Evolutionary conservation across 2,888 invertebrate genomes (phyloP), one percentile per base, ranked within the genome.

Genomic region (Thecophora atra): DNA sequence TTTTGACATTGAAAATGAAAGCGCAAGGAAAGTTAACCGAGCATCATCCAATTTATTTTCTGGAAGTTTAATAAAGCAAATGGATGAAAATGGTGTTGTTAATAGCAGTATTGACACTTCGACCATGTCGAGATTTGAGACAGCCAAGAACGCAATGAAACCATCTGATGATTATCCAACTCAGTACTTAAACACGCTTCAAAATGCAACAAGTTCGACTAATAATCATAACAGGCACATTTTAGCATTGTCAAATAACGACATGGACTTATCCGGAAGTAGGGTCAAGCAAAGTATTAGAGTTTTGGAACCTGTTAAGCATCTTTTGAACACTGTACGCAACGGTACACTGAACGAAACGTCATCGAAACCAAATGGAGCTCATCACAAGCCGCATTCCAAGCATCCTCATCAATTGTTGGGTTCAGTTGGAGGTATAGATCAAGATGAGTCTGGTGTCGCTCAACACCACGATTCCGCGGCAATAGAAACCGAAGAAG

Each of bases 401-500:
- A 58, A 76, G 37, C 70, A 81, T 3, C 82, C 81, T 60, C 83
- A 81, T 8, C 75, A 81, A 71, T 71, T 82, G 51, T 77, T 77
- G 17, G 66, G 82, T 0, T 28, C 70, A n/a, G 52, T 28, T 58
- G 58, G 15, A 47, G 70, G 65, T 21, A 62, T 6, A 6, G 64
- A 56, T 42, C 19, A 28, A 52, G 72, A 73, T 69, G 54, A 17
- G 21, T 67, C 77, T 21, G 77, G 74, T 19, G 79, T 79, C 0
- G 79, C 79, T 51, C 72, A 78, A 26, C 76, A 77, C 19, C 74
- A 77, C 21, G 66, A 81, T 30, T 79, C 84, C 2, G 44, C 77
- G 52, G 84, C 81, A n/a, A 84, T 83, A 58, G 83, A 83, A 66
- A 83, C 83, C 8, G 83, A 84, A 73, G 83, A 82, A 71, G 85